These are phyloP conservation scores for Diorhabda sublineata DNA, from an alignment of 1,140 invertebrate species.

Conservation along the genomic window DNA sequence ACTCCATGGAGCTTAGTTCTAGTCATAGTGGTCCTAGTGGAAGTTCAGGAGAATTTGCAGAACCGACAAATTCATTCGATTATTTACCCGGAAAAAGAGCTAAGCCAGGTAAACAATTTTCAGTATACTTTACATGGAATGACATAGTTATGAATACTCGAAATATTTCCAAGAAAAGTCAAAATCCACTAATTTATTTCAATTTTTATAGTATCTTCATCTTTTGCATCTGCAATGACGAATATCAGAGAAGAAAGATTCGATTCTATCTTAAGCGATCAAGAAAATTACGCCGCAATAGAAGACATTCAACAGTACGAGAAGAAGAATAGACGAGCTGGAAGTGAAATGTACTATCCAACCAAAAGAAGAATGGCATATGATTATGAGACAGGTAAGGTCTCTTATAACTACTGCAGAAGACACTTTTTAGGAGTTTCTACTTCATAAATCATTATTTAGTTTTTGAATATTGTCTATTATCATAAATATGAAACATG, in stretches of 20 bases:
- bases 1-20: constrained; percentile 49
- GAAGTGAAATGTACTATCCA: constrained; percentile 8
- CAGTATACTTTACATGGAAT: no score
- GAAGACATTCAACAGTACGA: constrained; percentile 30
- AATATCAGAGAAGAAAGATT: constrained; percentile 20
- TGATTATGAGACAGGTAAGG: constrained; percentile 25
- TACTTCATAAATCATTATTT: no score
- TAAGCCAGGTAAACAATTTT: neutral
- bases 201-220: neutral
- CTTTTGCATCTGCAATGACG: neutral
- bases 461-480: no score
- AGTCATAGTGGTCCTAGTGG: constrained; percentile 45
- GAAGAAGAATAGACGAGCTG: constrained; percentile 12
- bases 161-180: no score
- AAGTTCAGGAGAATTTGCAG: constrained; percentile 47
- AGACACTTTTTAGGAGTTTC: no score
- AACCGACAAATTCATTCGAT: constrained; percentile 49
- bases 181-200: no score
- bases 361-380: constrained; percentile 13
- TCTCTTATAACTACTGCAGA: neutral
- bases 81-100: constrained; percentile 49
- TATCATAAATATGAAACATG: no score
- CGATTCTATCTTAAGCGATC: constrained; percentile 22
- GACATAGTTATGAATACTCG: no score
- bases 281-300: constrained; percentile 38